Evolutionary conservation across 2,113 vertebrate genomes (phyloP), one percentile per base, ranked within the genome.

Genomic region (Ctenomys sociabilis): DNA sequence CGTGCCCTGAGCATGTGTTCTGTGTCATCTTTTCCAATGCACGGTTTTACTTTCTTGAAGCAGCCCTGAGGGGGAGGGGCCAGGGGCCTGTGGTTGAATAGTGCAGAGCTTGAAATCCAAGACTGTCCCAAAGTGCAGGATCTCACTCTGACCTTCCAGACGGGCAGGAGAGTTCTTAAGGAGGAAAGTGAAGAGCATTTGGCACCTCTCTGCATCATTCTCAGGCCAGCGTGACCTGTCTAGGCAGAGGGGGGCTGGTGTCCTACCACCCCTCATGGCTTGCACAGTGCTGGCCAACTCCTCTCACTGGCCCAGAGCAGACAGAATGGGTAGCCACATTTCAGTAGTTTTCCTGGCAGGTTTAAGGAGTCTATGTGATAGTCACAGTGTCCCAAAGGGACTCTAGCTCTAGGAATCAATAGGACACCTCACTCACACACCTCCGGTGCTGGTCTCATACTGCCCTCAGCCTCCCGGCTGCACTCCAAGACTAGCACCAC

Each of bases 361-460:
- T 16, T n/a, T 3, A 6, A 32, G n/a, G 45, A 52, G 59, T 22
- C 77, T 28, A 32, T 1, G 57, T n/a, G 84, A 22, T 1, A 5
- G 78, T 63, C 91, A 40, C 28, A 0, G 1, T 59, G 84, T n/a
- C 77, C 78, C 72, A 6, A 16, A 37, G 52, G 90, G 85, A 83
- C 43, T 6, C 1, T 4, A 21, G 66, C 66, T 57, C 73, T 43
- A 30, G 93, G 77, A 37, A n/a, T 30, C 3, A 0, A 43, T 57
- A 73, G 88, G 83, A 75, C 16, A 19, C 21, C 49, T 77, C 84
- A 19, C n/a, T 13, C 45, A 7, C 8, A 21, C 13, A 5, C 37
- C 11, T 5, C 0, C 0, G 32, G n/a, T 0, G 11, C 22, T 26
- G 2, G 0, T 3, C 35, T 26, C 0, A 17, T 52, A 24, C 26